Evolutionary conservation across 30 jellyfish, hydroid and myxozoan genomes (phyloP), one percentile per base, ranked within the genome.

Genomic region (Cassiopea xamachana): DNA sequence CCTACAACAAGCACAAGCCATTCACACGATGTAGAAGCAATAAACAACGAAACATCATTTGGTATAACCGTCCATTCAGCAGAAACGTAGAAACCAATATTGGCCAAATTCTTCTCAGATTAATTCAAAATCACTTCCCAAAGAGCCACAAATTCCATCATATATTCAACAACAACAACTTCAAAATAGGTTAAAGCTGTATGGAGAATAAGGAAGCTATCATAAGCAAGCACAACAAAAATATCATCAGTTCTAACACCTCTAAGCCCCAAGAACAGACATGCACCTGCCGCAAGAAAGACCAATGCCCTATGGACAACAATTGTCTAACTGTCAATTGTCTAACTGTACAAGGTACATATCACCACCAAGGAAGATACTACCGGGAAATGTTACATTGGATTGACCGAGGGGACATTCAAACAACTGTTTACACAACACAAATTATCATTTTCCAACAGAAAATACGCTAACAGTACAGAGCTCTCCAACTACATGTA

Each of bases 61-160:
- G 92, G 95, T 69, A 69, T 39, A 69, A 69, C 81, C 50, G 47
- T 51, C 92, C 96, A 16, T 93, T 61, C 87, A 81, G 73, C 81
- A 77, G 49, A 78, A 93, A 68, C 75, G 97, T 93, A 90, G 50
- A 77, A 77, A 93, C 97, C 43, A 91, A 84, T 80, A 79, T 93
- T 59, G 92, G 98, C 92, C 14, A 50, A 55, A 51, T 16, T 27
- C 86, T 92, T 70, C 88, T 80, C 77, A 74, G 73, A 46, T 58
- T 87, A 39, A 15, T 93, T 8, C 81, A 88, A 79, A 93, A 88
- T 62, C 81, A 89, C 81, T 93, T 80, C 94, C 97, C 91, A 45
- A 75, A 64, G 77, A 43, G 48, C 64, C 96, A 86, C 82, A 92
- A 77, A 73, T 49, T 86, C 88, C 60, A 74, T 51, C 79, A 76